Conservation (phyloP, 2,888 invertebrate genomes). For the Lymantria monacha region DNA sequence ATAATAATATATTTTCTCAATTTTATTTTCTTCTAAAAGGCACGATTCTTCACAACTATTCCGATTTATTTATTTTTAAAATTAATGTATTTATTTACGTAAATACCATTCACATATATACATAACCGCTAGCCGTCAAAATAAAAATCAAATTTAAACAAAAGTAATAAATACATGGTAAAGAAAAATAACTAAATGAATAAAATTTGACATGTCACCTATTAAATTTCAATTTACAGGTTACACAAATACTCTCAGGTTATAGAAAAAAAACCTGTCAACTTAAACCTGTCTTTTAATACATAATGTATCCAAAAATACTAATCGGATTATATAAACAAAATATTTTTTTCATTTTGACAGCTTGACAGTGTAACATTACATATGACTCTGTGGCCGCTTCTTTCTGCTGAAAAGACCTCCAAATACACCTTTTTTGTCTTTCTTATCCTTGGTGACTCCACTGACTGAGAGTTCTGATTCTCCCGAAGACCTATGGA, state of each 20-base stretch:
- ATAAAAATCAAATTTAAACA: not conserved
- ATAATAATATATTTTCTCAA: conserved; percentile 24
- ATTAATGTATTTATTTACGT: conserved; percentile 8
- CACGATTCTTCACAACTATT: conserved; percentile 40
- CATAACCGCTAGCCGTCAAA: conserved; percentile 14
- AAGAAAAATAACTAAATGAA: not conserved
- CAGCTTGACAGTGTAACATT: conserved; percentile 22
- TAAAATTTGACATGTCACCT: too few species aligned
- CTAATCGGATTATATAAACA: not conserved
- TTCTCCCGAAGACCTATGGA: conserved; percentile 68
- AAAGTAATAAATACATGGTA: not conserved
- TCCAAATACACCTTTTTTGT: conserved; percentile 83
- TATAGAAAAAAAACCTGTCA: conserved; percentile 8
- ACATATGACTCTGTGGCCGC: conserved; percentile 81
- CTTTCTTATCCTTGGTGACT: conserved; percentile 77
- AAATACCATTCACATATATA: conserved; percentile 18
- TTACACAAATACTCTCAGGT: not conserved
- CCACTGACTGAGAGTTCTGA: conserved; percentile 74
- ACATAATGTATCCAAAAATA: not conserved
- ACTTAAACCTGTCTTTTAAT: conserved; percentile 4
- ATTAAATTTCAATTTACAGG: conserved; percentile 7
- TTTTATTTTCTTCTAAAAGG: conserved; percentile 29
- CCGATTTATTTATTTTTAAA: conserved; percentile 9
- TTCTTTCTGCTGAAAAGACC: conserved; percentile 83
- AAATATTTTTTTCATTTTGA: conserved; percentile 3